Conservation (phyloP, 2,113 vertebrate genomes). For the Morone saxatilis region DNA sequence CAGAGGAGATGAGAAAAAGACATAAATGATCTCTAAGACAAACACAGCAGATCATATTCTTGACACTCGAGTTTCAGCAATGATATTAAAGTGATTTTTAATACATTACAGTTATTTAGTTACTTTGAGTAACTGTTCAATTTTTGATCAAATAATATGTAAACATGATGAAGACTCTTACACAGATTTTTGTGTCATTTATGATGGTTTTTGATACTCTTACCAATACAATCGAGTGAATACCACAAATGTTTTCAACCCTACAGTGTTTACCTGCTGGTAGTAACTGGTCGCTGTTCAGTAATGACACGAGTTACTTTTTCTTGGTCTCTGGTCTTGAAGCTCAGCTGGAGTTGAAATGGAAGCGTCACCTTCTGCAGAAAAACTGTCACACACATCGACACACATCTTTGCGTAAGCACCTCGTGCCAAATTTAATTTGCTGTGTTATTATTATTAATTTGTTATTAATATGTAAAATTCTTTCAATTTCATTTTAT, state of each 20-base stretch:
- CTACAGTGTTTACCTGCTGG: slow-evolving; percentile 71
- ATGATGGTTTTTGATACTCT: background rate
- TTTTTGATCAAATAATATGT: too few species aligned
- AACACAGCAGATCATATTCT: background rate
- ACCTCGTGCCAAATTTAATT: background rate
- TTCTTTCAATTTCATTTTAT: background rate
- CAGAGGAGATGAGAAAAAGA: background rate
- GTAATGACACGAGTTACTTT: slow-evolving; percentile 81
- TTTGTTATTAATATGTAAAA: background rate
- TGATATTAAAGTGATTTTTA: background rate
- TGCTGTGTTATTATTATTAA: background rate
- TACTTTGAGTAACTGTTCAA: background rate
- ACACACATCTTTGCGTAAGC: background rate
- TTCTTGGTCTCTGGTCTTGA: slow-evolving; percentile 81
- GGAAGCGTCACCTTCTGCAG: slow-evolving; percentile 74
- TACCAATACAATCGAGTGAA: background rate
- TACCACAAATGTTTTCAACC: background rate
- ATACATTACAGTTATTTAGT: background rate
- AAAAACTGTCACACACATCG: slow-evolving; percentile 67
- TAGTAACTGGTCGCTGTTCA: slow-evolving; percentile 77
- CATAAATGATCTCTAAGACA: background rate
- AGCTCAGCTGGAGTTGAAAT: slow-evolving; percentile 83
- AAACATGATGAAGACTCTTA: too few species aligned
- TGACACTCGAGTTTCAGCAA: background rate
- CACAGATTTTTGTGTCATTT: background rate